A percentile compares a stretch with the other conserved stretches of the same genome.
Evolutionary conservation across 2,113 vertebrate species (phyloP).

Genomic region (Python bivittatus): DNA sequence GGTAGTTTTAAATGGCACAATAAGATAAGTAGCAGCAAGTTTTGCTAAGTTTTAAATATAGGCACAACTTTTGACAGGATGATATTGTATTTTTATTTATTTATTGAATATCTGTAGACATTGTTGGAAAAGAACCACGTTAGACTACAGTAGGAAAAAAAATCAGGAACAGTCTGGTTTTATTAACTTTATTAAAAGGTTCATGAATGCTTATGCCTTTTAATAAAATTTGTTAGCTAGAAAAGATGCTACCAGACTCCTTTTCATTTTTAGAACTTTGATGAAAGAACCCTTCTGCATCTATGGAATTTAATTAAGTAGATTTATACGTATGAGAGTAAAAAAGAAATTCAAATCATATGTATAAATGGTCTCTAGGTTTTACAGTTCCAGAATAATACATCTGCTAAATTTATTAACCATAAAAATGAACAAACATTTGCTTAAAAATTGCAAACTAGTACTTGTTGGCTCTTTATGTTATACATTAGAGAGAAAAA

Average conservation of each 20-base stretch:
- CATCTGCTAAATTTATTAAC: constrained; percentile 40
- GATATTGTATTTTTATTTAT: not conserved
- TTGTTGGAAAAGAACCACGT: not conserved
- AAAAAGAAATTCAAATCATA: not conserved
- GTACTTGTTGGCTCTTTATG: constrained; percentile 47
- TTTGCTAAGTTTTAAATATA: not conserved
- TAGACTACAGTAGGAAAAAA: not conserved
- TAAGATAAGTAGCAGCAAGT: not conserved
- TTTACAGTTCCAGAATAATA: not conserved
- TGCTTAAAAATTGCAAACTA: not conserved
- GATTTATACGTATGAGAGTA: not conserved
- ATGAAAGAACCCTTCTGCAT: not conserved
- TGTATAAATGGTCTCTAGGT: not conserved
- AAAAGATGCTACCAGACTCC: not conserved
- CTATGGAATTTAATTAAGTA: not conserved
- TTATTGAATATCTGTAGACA: not conserved
- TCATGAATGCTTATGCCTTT: not conserved
- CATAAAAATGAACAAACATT: constrained; percentile 51
- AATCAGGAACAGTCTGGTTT: not conserved
- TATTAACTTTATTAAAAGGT: not conserved
- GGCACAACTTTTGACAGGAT: not conserved
- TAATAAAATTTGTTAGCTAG: not conserved
- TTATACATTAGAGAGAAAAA: constrained; percentile 12
- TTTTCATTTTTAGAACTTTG: not conserved
- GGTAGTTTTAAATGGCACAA: not conserved